Evolutionary conservation across 2,113 vertebrate species (phyloP).

Genomic region (Leiothrix lutea): DNA sequence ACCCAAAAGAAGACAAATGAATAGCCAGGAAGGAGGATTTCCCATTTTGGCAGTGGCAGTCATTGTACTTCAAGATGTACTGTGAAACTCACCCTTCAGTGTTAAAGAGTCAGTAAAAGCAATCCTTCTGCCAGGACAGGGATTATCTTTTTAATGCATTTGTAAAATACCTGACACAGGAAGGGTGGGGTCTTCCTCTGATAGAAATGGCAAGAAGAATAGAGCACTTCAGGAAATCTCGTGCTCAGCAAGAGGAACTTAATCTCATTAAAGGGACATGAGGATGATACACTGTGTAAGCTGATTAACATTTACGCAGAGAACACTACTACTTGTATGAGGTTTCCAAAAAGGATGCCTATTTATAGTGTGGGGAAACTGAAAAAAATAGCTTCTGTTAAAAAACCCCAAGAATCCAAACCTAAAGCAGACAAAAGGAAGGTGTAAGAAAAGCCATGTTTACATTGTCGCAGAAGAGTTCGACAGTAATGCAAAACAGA

Average conservation of each 20-base stretch:
- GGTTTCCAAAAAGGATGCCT: neutral
- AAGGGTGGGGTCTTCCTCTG: slow-evolving; percentile 13
- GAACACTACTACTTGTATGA: neutral
- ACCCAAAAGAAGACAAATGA: neutral
- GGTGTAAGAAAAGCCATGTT: neutral
- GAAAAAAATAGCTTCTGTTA: neutral
- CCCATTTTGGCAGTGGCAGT: neutral
- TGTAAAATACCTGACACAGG: neutral
- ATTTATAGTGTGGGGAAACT: neutral
- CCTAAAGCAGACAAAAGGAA: neutral
- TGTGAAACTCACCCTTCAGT: neutral
- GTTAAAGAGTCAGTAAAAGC: neutral
- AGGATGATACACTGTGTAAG: slow-evolving; percentile 19
- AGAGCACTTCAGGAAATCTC: slow-evolving; percentile 2
- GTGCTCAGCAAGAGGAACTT: neutral
- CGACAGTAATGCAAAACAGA: neutral
- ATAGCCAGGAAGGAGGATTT: neutral
- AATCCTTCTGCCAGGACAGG: neutral
- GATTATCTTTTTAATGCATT: neutral
- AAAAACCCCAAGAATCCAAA: neutral
- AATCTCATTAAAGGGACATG: slow-evolving; percentile 47
- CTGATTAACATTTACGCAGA: slow-evolving; percentile 27
- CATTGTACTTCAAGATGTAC: neutral
- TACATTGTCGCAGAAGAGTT: neutral
- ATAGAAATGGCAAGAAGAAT: neutral